Percentiles rank a stretch among this genome's conserved stretches.
Conservation (phyloP, 1,140 invertebrate species). For the Sarcophaga peregrina region DNA sequence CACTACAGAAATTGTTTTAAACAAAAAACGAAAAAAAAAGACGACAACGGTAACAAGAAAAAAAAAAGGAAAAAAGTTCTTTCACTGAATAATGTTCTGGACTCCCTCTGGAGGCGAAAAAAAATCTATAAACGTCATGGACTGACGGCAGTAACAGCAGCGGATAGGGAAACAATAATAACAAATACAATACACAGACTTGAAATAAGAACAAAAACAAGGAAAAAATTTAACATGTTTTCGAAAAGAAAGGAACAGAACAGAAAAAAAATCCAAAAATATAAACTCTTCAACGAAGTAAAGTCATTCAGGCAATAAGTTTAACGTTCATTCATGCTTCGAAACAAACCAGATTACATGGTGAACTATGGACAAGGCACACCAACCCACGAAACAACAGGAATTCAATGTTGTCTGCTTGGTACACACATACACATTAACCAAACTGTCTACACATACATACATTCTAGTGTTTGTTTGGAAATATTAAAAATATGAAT, state of each 20-base stretch:
- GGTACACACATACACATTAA: not conserved
- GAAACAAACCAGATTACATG: not conserved
- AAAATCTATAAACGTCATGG: not conserved
- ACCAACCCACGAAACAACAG: not conserved
- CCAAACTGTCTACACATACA: not conserved
- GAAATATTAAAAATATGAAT: no score
- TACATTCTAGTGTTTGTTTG: not conserved
- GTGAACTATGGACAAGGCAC: not conserved
- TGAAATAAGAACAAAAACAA: not conserved
- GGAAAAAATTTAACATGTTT: no score
- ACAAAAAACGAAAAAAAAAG: not conserved
- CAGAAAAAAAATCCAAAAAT: not conserved
- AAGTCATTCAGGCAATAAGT: not conserved
- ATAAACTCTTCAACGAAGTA: not conserved
- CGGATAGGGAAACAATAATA: not conserved
- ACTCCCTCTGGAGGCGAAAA: constrained; percentile 21
- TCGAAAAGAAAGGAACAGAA: no score
- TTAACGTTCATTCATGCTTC: not conserved
- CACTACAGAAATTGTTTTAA: not conserved
- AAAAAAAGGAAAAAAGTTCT: no score
- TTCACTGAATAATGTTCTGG: constrained; percentile 15
- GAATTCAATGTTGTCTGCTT: constrained; percentile 4
- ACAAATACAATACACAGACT: not conserved
- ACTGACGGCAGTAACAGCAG: not conserved
- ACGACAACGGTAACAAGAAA: no score